These are phyloP conservation scores for Cacoxenus indagator DNA, from an alignment of 2,888 invertebrate genomes.

Conservation along the genomic window DNA sequence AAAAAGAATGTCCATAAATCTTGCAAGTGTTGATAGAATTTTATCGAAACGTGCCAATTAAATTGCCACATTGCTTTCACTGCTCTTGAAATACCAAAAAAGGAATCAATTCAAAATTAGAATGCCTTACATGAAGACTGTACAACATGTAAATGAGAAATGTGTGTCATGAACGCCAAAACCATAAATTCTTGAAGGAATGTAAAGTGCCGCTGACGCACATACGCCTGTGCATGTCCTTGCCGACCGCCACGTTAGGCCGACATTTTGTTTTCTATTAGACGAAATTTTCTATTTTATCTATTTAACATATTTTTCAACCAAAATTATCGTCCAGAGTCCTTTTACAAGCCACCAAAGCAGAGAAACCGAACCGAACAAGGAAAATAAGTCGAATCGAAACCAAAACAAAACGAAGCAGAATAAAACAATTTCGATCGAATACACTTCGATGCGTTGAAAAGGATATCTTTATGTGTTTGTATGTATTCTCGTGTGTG, in stretches of 20 bases:
- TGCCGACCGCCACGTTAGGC: slow-evolving; percentile 24
- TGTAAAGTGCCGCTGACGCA: neutral
- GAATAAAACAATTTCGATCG: slow-evolving; percentile 59
- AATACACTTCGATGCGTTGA: slow-evolving; percentile 30
- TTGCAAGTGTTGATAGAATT: neutral
- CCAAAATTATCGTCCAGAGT: slow-evolving; percentile 31
- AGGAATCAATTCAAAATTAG: slow-evolving; percentile 4
- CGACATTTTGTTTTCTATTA: slow-evolving; percentile 37
- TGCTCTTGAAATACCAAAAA: neutral
- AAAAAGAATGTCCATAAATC: neutral
- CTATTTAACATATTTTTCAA: slow-evolving; percentile 51
- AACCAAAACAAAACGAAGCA: slow-evolving; percentile 34
- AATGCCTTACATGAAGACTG: neutral
- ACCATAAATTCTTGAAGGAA: neutral
- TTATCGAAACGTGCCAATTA: neutral
- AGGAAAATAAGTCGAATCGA: slow-evolving; percentile 18
- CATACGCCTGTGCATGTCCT: slow-evolving; percentile 12
- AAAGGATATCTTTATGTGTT: neutral
- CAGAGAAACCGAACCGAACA: slow-evolving; percentile 21
- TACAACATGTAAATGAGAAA: neutral
- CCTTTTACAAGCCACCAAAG: slow-evolving; percentile 24
- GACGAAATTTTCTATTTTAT: slow-evolving; percentile 38
- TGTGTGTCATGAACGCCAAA: neutral
- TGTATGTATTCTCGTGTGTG: slow-evolving; percentile 24
- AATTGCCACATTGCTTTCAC: neutral